Evolutionary conservation across 2,797 vertebrate species (phyloP).

Genomic region (Halcyon smyrnensis): DNA sequence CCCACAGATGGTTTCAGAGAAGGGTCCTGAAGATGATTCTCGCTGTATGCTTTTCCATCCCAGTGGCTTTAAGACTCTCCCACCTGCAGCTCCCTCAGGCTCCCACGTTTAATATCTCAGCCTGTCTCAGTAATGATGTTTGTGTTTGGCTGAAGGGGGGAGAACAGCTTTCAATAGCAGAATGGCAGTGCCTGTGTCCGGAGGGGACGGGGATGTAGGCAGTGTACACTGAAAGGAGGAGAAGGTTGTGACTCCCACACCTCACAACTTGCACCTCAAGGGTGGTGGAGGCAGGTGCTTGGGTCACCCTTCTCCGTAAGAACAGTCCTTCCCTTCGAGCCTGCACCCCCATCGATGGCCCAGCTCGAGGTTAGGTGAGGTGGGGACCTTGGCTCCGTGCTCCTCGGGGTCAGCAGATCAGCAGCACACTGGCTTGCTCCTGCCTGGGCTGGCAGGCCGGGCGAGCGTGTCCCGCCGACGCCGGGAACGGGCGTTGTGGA

Average conservation of each 20-base stretch:
- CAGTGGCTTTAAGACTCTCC: not conserved
- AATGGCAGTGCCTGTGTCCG: not conserved
- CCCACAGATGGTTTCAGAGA: not conserved
- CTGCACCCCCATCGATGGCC: rapidly evolving
- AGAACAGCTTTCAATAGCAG: not conserved
- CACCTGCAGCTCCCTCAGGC: not conserved
- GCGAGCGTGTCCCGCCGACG: not conserved
- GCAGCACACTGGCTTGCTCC: not conserved
- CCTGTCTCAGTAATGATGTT: not conserved
- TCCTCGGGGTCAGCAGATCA: rapidly evolving
- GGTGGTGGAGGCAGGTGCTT: rapidly evolving
- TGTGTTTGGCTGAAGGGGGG: not conserved
- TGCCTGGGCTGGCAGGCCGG: not conserved
- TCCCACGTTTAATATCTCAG: not conserved
- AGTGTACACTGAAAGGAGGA: rapidly evolving
- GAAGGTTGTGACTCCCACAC: not conserved
- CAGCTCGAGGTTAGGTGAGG: rapidly evolving
- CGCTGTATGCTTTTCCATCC: not conserved
- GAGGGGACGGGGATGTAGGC: not conserved
- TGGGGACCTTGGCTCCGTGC: rapidly evolving
- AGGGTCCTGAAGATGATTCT: not conserved
- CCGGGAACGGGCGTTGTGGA: rapidly evolving
- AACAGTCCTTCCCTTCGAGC: not conserved
- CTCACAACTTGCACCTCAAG: no score
- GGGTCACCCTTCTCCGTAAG: not conserved